Percentiles rank a stretch among this genome's conserved stretches.
phyloP scores from a whole-genome alignment of 64 coral and sea anemone species.

The Exaiptasia diaphana region DNA sequence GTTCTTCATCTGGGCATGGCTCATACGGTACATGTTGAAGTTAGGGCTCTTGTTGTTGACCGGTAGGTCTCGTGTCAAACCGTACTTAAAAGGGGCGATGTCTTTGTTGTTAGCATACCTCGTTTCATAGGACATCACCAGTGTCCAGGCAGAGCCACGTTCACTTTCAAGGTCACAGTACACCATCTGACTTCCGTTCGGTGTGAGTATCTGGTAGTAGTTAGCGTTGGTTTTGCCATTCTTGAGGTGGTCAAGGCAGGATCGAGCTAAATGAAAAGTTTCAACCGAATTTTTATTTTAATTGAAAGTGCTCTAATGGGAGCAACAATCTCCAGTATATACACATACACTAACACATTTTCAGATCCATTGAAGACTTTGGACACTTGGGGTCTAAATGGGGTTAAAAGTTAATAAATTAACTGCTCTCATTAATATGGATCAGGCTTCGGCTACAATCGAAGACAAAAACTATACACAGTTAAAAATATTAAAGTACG shows the following conservation, averaged over 20 bases:
- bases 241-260: conserved; percentile 8
- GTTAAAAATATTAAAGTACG: too few species aligned
- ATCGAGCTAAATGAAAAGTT: neutral
- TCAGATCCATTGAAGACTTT: too few species aligned
- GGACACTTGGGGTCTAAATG: too few species aligned
- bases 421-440: too few species aligned
- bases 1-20: neutral
- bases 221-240: neutral
- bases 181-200: neutral
- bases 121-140: conserved; percentile 4
- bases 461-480: too few species aligned
- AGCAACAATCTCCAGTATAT: too few species aligned
- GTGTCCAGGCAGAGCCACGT: conserved; percentile 26
- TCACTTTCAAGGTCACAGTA: conserved; percentile 38
- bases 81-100: neutral
- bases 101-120: neutral
- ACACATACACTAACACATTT: too few species aligned
- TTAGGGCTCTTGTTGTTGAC: conserved; percentile 37
- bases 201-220: neutral
- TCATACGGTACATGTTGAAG: conserved; percentile 28
- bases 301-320: too few species aligned
- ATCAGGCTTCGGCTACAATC: too few species aligned
- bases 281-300: too few species aligned
- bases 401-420: too few species aligned
- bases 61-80: conserved; percentile 3